Base-by-base conservation (phyloP, 1,140 invertebrate genomes). In the Megalopta genalis region DNA sequence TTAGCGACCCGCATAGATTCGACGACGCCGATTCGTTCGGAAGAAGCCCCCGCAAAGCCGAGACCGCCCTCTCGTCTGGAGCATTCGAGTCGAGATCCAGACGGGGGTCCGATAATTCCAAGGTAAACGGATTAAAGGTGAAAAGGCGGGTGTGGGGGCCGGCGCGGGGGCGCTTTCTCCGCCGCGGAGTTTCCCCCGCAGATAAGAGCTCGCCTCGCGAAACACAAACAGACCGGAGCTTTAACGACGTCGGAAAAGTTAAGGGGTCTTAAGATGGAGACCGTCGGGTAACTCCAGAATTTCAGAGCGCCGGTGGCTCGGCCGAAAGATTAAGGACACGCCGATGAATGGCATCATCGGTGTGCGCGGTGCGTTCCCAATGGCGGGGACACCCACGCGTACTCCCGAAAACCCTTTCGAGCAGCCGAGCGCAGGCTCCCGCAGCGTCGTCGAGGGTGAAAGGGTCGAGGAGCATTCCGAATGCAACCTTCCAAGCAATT, bases 51-150 rank as follows among this genome's bases (percentile, higher is more conserved):
- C 3, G 10, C 10, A 46, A 10, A 14, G 10, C 2, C 10, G 3
- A 46, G 42, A 46, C 14, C 12, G 42, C 3, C 42, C 12, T 46
- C 12, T 46, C 42, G 42, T 46, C 42, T 12, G 42, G 9, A 46
- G 42, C 42, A 9, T 46, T 14, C 42, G 42, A 46, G 10, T 46
- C 42, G 42, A 46, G 9, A 46, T 46, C 42, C 42, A 46, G 42
- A 46, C 42, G 21, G 46, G 49, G 42, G 59, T 46, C 68, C 64
- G 21, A 42, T 52, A 71, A 71, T 77, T 71, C 32, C 46, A 52
- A 27, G 46, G 76, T 49, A 54, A 54, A 72, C 27, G 52, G 66
- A 77, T 77, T 62, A 70, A 64, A 64, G 67, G 67, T 21, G 42
- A 52, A 71, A 42, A 32, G 62, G 46, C 49, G 49, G 49, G 49